Conservation (phyloP, 2,888 invertebrate genomes). For the Hypercompe scribonia region DNA sequence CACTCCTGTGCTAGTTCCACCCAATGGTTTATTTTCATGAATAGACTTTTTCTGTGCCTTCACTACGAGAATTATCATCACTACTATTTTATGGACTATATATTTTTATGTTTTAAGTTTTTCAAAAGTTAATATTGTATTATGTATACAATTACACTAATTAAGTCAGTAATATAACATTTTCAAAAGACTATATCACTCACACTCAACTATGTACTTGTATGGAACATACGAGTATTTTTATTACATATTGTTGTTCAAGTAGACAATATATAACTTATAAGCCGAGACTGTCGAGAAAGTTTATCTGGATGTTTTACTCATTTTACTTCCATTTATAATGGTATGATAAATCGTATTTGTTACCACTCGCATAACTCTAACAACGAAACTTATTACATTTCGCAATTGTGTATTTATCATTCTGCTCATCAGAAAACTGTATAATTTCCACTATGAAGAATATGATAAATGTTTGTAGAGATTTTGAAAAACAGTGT, state of each 20-base stretch:
- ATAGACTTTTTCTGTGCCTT: background rate
- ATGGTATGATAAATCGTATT: conserved; percentile 41
- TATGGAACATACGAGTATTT: too few relatives aligned
- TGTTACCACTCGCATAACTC: conserved; percentile 21
- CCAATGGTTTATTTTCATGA: background rate
- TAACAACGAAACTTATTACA: conserved; percentile 22
- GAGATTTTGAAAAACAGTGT: background rate
- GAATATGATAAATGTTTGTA: background rate
- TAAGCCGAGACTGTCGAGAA: background rate
- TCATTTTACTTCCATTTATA: conserved; percentile 30
- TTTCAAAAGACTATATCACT: background rate
- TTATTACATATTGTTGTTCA: background rate
- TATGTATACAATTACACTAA: too few relatives aligned
- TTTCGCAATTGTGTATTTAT: conserved; percentile 7
- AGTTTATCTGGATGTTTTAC: conserved; percentile 6
- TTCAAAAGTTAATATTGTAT: too few relatives aligned
- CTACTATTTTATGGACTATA: background rate
- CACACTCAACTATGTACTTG: background rate
- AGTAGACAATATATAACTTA: background rate
- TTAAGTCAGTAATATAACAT: background rate
- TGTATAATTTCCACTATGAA: background rate
- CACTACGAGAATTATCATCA: background rate
- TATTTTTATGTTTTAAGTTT: too few relatives aligned
- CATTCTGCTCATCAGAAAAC: background rate
- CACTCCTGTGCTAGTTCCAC: background rate